Evolutionary conservation across 2,113 vertebrate genomes (phyloP), one percentile per base, ranked within the genome.

Genomic region (Saimiri boliviensis): DNA sequence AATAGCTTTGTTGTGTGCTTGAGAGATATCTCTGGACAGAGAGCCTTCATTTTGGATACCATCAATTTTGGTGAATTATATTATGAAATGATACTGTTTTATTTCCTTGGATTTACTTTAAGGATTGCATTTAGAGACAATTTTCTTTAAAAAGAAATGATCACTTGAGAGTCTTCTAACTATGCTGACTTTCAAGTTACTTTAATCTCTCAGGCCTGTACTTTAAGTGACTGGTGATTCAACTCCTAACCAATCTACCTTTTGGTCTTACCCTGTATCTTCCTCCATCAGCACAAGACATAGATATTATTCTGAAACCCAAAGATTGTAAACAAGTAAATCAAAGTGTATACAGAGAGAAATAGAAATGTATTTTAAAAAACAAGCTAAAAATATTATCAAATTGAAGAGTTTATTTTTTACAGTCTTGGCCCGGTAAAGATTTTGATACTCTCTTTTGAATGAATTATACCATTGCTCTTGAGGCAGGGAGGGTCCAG

Each of bases 111-210:
- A 84, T 88, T 84, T 93, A 66, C 63, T 76, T 23, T 79, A 91
- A 66, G 16, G 21, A 56, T 77, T 16, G 70, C 68, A 74, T 9
- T 84, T n/a, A 63, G 6, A 66, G 37, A 45, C 17, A 73, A 49
- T 95, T 96, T 91, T 32, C 54, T 94, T 93, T 92, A 32, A 86
- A 79, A 91, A 92, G 30, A 92, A 56, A 82, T 60, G 2, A 82
- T 89, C 12, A 37, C 42, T 76, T 81, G 6, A 12, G 27, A 76
- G 11, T 71, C 45, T 85, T 66, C 13, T 42, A 30, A 32, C 37
- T 70, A 21, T 3, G 30, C 8, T 79, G 42, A 3, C 4, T 56
- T 32, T 17, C 19, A 60, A 0, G 4, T 68, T 47, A 37, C 40
- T 70, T 73, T 91, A 14, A 60, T 23, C 47, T 91, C 54, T 89